phyloP scores from a whole-genome alignment of 2,797 vertebrate genomes.

The Babyrousa celebensis region DNA sequence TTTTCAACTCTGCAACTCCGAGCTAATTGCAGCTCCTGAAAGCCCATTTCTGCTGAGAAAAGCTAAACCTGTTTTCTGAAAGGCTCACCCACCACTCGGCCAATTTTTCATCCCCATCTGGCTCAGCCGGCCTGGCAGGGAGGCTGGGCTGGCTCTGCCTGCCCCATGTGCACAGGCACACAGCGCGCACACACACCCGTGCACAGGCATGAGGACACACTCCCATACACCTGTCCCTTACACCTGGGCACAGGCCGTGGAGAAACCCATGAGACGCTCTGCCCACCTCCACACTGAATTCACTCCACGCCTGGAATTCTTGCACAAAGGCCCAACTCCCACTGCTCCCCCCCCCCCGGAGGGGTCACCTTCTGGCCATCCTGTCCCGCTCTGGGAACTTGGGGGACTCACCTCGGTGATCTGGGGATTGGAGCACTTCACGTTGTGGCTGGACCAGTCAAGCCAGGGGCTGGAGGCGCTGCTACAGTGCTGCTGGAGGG shows the following conservation, averaged over 20 bases:
- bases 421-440: slow-evolving; percentile 98
- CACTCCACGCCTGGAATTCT: neutral
- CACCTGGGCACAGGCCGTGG: fast-evolving
- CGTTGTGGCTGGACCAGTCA: slow-evolving; percentile 95
- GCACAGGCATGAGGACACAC: fast-evolving
- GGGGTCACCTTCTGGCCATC: neutral
- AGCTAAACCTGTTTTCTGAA: slow-evolving; percentile 52
- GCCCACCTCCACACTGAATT: neutral
- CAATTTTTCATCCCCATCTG: neutral
- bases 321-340: neutral
- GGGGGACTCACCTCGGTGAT: slow-evolving; percentile 96
- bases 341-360: fast-evolving
- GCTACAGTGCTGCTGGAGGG: slow-evolving; percentile 95
- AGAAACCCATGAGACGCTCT: neutral
- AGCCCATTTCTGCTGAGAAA: slow-evolving; percentile 71
- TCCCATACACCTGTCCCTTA: neutral
- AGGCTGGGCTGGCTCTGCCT: neutral
- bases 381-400: neutral
- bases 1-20: slow-evolving; percentile 62
- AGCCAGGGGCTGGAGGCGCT: slow-evolving; percentile 94
- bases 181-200: fast-evolving
- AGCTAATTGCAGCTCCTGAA: slow-evolving; percentile 68
- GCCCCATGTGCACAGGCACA: neutral
- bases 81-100: neutral
- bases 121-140: neutral